These are phyloP conservation scores for Ochropacha duplaris DNA, from an alignment of 2,888 invertebrate genomes.

Conservation along the genomic window DNA sequence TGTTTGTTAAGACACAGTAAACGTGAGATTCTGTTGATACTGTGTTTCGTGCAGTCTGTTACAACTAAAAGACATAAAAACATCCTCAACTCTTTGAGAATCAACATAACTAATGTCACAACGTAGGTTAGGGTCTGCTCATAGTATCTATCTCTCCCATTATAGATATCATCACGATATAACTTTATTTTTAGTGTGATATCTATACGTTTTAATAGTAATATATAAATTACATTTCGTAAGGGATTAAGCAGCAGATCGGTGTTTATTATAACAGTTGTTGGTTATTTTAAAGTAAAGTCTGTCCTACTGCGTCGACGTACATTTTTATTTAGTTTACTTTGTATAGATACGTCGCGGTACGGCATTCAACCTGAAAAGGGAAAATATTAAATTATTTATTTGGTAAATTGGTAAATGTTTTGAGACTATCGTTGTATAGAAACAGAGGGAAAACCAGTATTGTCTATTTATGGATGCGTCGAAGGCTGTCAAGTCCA, in stretches of 20 bases:
- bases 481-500: too few species aligned
- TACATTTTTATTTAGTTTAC: slow-evolving; percentile 16
- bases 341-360: slow-evolving; percentile 23
- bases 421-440: too few species aligned
- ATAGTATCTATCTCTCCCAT: background rate
- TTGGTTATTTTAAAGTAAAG: background rate
- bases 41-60: slow-evolving; percentile 9
- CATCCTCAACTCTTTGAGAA: slow-evolving; percentile 41
- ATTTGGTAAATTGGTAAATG: slow-evolving; percentile 4
- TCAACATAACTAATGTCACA: slow-evolving; percentile 29
- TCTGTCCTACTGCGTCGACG: background rate
- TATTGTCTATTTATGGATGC: too few species aligned
- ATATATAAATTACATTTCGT: background rate
- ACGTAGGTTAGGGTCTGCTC: slow-evolving; percentile 4
- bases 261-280: background rate
- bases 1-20: slow-evolving; percentile 13
- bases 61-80: slow-evolving; percentile 27
- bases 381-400: background rate
- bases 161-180: background rate
- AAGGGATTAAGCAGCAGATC: background rate
- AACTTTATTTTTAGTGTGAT: too few species aligned
- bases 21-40: slow-evolving; percentile 14
- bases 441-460: too few species aligned
- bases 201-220: background rate
- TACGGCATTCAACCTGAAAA: slow-evolving; percentile 32